Base-by-base conservation (phyloP, 1,140 invertebrate species). In the Euura lappo region DNA sequence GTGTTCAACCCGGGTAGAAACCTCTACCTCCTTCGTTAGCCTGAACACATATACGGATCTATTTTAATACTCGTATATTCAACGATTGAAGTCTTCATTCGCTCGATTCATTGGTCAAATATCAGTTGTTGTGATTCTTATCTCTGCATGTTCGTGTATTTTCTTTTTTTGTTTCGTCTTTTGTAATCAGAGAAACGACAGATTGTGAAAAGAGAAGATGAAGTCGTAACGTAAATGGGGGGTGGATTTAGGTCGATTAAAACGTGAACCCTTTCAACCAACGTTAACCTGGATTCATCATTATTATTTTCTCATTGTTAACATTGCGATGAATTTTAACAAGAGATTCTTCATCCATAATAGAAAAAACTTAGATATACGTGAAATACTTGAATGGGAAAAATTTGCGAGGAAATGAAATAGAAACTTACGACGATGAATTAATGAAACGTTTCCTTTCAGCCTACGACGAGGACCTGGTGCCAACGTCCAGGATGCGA, bases 401-500 rank as follows among this genome's bases (percentile, higher is more conserved):
- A 28, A 28, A 28, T 28, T 28, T 28, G 28, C 28, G 28, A 28
- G 28, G 0, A 28, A 28, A 28, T 28, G 28, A 28, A 28, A 28
- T 28, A 28, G 28, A 28, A 28, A 28, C 28, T 28, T 28, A 28
- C 28, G 28, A 28, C 28, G 28, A 28, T 28, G 28, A 28, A 28
- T 28, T 28, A 28, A 28, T 28, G 28, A 28, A 28, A 28, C 28
- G 28, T 28, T 28, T 28, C 45, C 78, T 93, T 92, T 28, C 87
- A 97, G 96, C 89, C 91, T 98, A 82, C 89, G 96, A 71, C 91
- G 96, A 84, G 94, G 94, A 71, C 94, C 95, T 43, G 96, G 96
- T 74, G 94, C 96, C 47, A 98, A 98, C 88, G 94, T 96, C 75
- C 94, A 96, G 89, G 97, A 98, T 83, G 92, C 92, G 78, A 97